Percentiles rank a stretch among this genome's conserved stretches.
phyloP scores from a whole-genome alignment of 2,113 vertebrate genomes.

The Festucalex cinctus region DNA sequence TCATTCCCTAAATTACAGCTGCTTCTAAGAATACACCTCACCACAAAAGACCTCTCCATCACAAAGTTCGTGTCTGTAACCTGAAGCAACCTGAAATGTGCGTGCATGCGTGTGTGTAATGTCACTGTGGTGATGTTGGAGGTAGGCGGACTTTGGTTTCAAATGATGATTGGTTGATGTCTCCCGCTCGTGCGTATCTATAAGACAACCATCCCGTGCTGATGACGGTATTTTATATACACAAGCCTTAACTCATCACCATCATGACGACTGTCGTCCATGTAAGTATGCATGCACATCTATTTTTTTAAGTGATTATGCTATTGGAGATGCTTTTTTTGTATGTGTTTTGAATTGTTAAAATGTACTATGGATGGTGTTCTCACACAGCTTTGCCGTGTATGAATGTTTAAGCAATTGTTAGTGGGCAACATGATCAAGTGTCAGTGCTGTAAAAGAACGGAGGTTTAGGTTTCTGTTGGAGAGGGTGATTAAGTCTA shows the following conservation, averaged over 20 bases:
- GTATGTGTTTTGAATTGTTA: neutral
- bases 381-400: neutral
- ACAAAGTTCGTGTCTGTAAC: constrained; percentile 51
- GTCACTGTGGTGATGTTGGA: constrained; percentile 42
- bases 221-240: neutral
- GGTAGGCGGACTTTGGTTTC: constrained; percentile 25
- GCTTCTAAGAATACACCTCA: constrained; percentile 65
- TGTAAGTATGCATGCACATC: constrained; percentile 57
- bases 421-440: constrained; percentile 35
- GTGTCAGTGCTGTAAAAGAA: constrained; percentile 57
- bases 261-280: constrained; percentile 72
- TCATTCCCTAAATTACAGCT: constrained; percentile 22
- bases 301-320: neutral
- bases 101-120: constrained; percentile 5
- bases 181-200: constrained; percentile 16
- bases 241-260: neutral
- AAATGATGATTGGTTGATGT: constrained; percentile 38
- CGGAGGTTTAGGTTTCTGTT: constrained; percentile 47
- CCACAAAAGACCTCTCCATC: constrained; percentile 59
- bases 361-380: no score
- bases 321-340: neutral
- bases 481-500: constrained; percentile 43
- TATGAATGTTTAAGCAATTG: constrained; percentile 15
- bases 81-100: constrained; percentile 30
- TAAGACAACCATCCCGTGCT: constrained; percentile 33